Base-by-base conservation (phyloP, 2,797 vertebrate genomes). In the Mallotus villosus region DNA sequence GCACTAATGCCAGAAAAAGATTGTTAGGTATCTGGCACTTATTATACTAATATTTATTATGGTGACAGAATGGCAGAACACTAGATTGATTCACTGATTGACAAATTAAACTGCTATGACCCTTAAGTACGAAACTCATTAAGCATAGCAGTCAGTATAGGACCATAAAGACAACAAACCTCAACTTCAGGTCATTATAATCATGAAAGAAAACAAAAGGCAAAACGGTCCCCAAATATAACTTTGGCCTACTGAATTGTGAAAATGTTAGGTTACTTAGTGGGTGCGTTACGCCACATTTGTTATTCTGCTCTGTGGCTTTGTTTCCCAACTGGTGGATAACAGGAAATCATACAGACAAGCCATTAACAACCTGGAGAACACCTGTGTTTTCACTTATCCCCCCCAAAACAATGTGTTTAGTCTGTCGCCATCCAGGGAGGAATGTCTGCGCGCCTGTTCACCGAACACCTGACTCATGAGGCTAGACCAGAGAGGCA, bases 1-100 rank as follows among this genome's bases (percentile, higher is more conserved):
- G 75, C 94, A 95, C 94, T 95, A 93, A 92, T 92, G 85, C 67
- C 22, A 74, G 75, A 74, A 74, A 62, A 53, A 46, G 9, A 14
- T 34, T 41, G n/a, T 22, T 63, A 24, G 63, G 58, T 51, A 67
- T 21, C 49, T 11, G 8, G 9, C 7, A 29, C 3, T 68, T n/a
- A 11, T 46, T 62, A 57, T 63, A 57, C 49, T 68, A 67, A n/a
- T n/a, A 57, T 67, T 71, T 65, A 75, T 75, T 34, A 24, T 46
- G 41, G 41, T 46, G 41, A 41, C 41, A 46, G 41, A 46, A 46
- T 46, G 12, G 41, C 41, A 46, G 41, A 46, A 46, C 41, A 14
- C 41, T 11, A 12, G 12, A 46, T 46, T 11, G 9, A 46, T 57
- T 59, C 65, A 24, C 29, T 27, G 12, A 58, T 55, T 57, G 34